Conservation (phyloP, 2,113 vertebrate genomes). For the Rhegmatorhina hoffmannsi region DNA sequence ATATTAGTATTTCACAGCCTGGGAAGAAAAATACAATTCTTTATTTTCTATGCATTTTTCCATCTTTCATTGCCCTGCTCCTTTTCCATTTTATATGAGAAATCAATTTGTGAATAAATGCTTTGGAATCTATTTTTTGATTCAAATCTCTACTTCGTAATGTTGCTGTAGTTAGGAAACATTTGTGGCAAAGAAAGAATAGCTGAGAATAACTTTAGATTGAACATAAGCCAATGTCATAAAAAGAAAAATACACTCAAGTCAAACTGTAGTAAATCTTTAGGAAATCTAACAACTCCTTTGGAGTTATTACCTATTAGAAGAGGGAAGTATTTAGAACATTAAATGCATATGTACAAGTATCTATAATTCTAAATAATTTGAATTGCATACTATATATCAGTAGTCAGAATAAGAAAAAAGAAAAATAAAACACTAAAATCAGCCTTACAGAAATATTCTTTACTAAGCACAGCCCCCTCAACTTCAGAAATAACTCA, state of each 20-base stretch:
- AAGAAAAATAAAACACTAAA: not conserved
- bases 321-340: not conserved
- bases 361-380: not conserved
- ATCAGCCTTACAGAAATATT: not conserved
- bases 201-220: not conserved
- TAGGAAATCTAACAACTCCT: not conserved
- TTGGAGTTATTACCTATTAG: not conserved
- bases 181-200: not conserved
- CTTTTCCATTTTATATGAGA: not conserved
- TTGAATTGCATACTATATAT: not conserved
- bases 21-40: not conserved
- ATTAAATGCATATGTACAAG: not conserved
- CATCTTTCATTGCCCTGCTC: not conserved
- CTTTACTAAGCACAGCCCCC: not conserved
- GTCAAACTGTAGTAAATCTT: not conserved
- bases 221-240: not conserved
- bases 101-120: not conserved
- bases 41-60: not conserved
- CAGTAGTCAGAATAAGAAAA: not conserved
- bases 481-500: not conserved
- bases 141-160: not conserved
- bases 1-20: not conserved
- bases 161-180: not conserved
- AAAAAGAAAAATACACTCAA: not conserved
- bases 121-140: not conserved